Percentiles rank a stretch among this genome's conserved stretches.
Conservation (phyloP, 2,888 invertebrate genomes). For the Tetanocera ferruginea region DNA sequence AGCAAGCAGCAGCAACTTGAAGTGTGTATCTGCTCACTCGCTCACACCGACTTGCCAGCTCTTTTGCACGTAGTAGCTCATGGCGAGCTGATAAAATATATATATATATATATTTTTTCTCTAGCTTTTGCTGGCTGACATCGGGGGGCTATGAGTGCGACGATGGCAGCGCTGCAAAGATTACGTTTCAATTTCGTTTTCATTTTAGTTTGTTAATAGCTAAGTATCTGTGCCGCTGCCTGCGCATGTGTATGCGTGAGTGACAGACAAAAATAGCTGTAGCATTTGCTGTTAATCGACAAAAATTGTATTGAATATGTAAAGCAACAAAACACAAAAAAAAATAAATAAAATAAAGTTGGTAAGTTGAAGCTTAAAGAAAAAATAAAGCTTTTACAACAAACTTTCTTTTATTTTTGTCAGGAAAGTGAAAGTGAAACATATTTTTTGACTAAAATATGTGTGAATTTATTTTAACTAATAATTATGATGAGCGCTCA, state of each 20-base stretch:
- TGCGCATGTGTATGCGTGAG: slow-evolving; percentile 2
- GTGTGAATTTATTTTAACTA: not conserved
- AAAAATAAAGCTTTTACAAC: not conserved
- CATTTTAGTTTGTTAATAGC: slow-evolving; percentile 25
- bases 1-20: not conserved
- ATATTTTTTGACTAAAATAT: not conserved
- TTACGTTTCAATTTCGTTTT: slow-evolving; percentile 38
- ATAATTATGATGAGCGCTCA: not conserved
- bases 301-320: not conserved
- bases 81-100: not conserved
- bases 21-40: not conserved
- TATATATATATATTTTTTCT: not conserved
- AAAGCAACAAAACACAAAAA: not conserved
- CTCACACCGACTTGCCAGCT: not conserved
- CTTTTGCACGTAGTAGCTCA: not conserved
- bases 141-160: no score
- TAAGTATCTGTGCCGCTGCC: not conserved
- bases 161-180: slow-evolving; percentile 29
- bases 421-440: slow-evolving; percentile 12
- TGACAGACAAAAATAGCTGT: slow-evolving; percentile 22
- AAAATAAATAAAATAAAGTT: not conserved
- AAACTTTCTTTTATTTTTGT: not conserved
- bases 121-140: not conserved
- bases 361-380: not conserved
- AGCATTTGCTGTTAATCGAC: not conserved